Evolutionary conservation across 2,113 vertebrate genomes (phyloP), one percentile per base, ranked within the genome.

Genomic region (Apaloderma vittatum): DNA sequence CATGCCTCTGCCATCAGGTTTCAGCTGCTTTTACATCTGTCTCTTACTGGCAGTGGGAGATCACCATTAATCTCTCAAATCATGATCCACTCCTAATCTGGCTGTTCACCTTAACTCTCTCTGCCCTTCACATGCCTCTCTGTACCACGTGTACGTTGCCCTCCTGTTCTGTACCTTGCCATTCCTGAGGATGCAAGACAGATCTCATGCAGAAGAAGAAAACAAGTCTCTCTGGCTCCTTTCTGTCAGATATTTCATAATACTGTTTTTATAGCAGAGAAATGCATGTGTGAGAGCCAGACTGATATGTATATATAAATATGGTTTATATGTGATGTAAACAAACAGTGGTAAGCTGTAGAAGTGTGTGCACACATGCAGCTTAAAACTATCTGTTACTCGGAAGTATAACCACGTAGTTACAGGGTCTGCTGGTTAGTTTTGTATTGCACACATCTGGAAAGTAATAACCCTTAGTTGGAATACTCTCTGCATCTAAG

Each of bases 21-120:
- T 93, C 80, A 94, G 76, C 84, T 89, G 66, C 55, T 91, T 14
- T 46, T 93, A 32, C 65, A 66, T 95, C 67, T 95, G 54, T 83
- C 73, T 87, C 40, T 75, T 71, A 34, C 19, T 36, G 13, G 43
- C 57, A n/a, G 26, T 63, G 74, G 73, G 26, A 87, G 51, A 70
- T 74, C 59, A 87, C 36, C 26, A 49, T 71, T 88, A 85, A 81
- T 90, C 59, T 93, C 65, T 88, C 1, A 1, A 90, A 49, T 81
- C 23, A 29, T 24, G 30, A 81, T 85, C 52, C 59, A 78, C 48
- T 82, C 61, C 68, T 94, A 54, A 66, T 81, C 59, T 65, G 4
- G 23, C 90, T 81, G 21, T 46, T 84, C 7, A 23, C 15, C 30
- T 90, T 54, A 93, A 62, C 55, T 93, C 34, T 27, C 55, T 67